These are phyloP conservation scores for Hestina assimilis DNA, from an alignment of 1,140 invertebrate species.

Conservation along the genomic window DNA sequence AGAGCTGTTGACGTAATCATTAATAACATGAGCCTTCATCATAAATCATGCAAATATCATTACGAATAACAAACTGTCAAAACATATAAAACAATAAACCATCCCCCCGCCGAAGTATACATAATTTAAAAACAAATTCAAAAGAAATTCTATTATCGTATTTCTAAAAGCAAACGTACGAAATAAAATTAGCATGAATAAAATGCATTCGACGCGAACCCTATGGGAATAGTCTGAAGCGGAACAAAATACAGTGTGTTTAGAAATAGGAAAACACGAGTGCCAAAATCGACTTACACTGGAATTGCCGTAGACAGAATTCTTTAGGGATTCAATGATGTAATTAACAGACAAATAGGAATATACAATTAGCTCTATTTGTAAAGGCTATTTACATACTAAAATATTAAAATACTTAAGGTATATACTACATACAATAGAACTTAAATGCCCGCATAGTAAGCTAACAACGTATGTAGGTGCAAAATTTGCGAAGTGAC, in stretches of 20 bases:
- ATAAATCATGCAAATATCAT: too few relatives aligned
- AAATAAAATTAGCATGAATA: slow-evolving; percentile 58
- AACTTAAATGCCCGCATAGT: too few relatives aligned
- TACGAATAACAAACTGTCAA: neutral
- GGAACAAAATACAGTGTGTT: slow-evolving; percentile 30
- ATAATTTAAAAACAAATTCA: slow-evolving; percentile 25
- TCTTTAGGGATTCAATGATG: slow-evolving; percentile 12
- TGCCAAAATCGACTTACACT: slow-evolving; percentile 8
- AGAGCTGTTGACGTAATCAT: neutral
- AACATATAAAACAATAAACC: neutral
- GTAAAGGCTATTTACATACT: neutral
- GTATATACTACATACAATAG: too few relatives aligned
- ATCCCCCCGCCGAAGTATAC: neutral
- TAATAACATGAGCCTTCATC: neutral
- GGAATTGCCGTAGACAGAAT: slow-evolving; percentile 8
- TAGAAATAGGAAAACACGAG: slow-evolving; percentile 38
- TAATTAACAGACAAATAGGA: neutral
- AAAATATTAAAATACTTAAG: neutral
- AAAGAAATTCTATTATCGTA: slow-evolving; percentile 40
- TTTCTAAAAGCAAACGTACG: slow-evolving; percentile 41
- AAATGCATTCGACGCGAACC: slow-evolving; percentile 48
- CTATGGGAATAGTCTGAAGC: slow-evolving; percentile 35
- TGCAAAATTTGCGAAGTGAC: too few relatives aligned
- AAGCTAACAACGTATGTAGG: too few relatives aligned
- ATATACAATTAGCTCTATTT: neutral